Evolutionary conservation across 2,888 invertebrate species (phyloP), one percentile per base, ranked within the genome.

Genomic region (Pandemis corylana): DNA sequence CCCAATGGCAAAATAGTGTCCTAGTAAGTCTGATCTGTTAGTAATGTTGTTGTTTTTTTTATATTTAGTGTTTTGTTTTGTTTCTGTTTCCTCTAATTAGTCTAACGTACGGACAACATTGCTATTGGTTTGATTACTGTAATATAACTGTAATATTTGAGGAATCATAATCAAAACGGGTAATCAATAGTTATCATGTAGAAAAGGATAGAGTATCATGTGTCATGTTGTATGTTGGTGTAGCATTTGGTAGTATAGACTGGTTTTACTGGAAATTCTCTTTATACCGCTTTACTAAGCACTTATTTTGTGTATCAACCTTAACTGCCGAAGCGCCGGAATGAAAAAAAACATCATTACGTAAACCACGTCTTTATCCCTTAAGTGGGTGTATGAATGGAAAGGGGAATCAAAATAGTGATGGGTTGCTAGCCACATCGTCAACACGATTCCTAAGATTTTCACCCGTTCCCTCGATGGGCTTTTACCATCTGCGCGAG

Each of bases 111-210:
- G 65, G 74, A 74, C 68, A 72, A 36, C 1, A 71, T 75, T 69
- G 59, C 44, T 76, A 78, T 81, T 80, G 80, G 82, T 81, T 81
- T 80, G 86, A 85, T 88, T 85, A 69, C 86, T 89, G 87, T 84
- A 86, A 83, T 84, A 78, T 83, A 36, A 1, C 2, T 36, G 28
- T 36, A 36, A 2, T 36, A 77, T 63, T 71, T 77, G 83, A 83
- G 82, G 83, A 85, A 83, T 79, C 83, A 86, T 84, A 81, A 72
- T 70, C 82, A 78, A 72, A 72, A 68, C 62, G 9, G 28, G 20
- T 6, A 36, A 36, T 36, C 28, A 36, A 36, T 36, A 36, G 15
- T 42, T 44, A 44, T 15, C 15, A 7, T 6, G 12, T 28, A 20
- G 12, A 3, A 3, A 59, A 59, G 28, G 28, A 36, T 51, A 51